These are phyloP conservation scores for Manduca sexta DNA, from an alignment of 1,140 invertebrate species.

Conservation along the genomic window DNA sequence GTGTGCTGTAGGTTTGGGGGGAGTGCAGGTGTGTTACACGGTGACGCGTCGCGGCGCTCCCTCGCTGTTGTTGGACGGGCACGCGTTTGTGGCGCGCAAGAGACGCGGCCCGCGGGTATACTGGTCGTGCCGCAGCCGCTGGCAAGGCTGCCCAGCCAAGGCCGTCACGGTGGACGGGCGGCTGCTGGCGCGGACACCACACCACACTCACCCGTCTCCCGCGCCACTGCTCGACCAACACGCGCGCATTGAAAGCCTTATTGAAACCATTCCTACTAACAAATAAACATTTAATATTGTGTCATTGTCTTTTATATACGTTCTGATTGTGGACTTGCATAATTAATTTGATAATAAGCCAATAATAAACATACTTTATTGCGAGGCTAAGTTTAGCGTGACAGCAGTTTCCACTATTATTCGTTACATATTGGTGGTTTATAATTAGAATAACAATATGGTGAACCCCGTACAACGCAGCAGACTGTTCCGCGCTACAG, in stretches of 20 bases:
- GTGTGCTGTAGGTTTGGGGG: slow-evolving; percentile 9
- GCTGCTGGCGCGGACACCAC: slow-evolving; percentile 26
- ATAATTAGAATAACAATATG: too few relatives aligned
- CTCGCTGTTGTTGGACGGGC: slow-evolving; percentile 48
- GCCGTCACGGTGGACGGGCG: slow-evolving; percentile 47
- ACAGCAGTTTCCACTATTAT: too few relatives aligned
- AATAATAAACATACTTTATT: too few relatives aligned
- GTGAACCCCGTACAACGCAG: too few relatives aligned
- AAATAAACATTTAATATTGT: slow-evolving; percentile 6
- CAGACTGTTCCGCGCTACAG: too few relatives aligned
- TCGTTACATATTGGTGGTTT: too few relatives aligned
- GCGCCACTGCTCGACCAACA: slow-evolving; percentile 28
- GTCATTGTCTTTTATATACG: too few relatives aligned
- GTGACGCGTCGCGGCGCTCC: slow-evolving; percentile 57
- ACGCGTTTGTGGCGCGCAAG: slow-evolving; percentile 51
- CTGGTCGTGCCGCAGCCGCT: slow-evolving; percentile 51
- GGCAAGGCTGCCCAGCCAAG: slow-evolving; percentile 37
- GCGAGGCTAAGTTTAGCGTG: too few relatives aligned
- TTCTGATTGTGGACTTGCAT: too few relatives aligned
- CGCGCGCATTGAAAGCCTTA: slow-evolving; percentile 51
- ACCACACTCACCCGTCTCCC: slow-evolving; percentile 43
- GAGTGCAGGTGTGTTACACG: slow-evolving; percentile 34
- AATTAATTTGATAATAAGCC: too few relatives aligned
- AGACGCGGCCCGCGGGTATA: slow-evolving; percentile 52
- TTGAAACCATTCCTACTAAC: slow-evolving; percentile 42